phyloP scores from a whole-genome alignment of 2,888 invertebrate genomes.

The Metopia argyrocephala region DNA sequence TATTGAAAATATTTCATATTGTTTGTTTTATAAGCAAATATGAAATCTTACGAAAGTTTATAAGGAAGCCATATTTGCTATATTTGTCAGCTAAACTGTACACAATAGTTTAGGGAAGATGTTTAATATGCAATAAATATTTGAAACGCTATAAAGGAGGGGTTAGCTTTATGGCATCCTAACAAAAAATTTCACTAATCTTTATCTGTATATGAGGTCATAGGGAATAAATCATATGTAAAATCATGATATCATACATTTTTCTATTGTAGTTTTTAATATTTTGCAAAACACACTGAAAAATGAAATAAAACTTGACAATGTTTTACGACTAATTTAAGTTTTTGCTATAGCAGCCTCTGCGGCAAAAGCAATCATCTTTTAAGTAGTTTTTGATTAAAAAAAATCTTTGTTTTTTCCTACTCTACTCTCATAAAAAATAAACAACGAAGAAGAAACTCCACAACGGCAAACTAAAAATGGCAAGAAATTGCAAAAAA shows the following conservation, averaged over 20 bases:
- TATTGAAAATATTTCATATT: too few relatives aligned
- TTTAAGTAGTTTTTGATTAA: background rate
- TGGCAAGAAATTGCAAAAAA: background rate
- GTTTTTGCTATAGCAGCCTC: background rate
- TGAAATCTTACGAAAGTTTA: too few relatives aligned
- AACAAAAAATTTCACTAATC: conserved; percentile 16
- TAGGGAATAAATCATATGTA: conserved; percentile 42
- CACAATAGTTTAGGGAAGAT: background rate
- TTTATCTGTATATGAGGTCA: conserved; percentile 40
- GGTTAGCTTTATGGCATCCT: conserved; percentile 25
- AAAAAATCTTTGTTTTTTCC: background rate
- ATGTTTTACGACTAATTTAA: background rate
- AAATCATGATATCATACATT: conserved; percentile 28
- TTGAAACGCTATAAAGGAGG: background rate
- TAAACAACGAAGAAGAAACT: conserved; percentile 11
- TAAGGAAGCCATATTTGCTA: too few relatives aligned
- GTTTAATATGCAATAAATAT: conserved; percentile 14
- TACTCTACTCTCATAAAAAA: background rate
- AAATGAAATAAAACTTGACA: conserved; percentile 13
- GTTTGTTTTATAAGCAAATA: too few relatives aligned
- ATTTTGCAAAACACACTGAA: background rate
- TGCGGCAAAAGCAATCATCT: background rate
- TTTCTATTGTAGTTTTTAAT: background rate
- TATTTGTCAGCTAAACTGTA: background rate
- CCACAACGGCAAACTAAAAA: conserved; percentile 1